phyloP scores from a whole-genome alignment of 2,113 vertebrate genomes.

The Chaetodon auriga region DNA sequence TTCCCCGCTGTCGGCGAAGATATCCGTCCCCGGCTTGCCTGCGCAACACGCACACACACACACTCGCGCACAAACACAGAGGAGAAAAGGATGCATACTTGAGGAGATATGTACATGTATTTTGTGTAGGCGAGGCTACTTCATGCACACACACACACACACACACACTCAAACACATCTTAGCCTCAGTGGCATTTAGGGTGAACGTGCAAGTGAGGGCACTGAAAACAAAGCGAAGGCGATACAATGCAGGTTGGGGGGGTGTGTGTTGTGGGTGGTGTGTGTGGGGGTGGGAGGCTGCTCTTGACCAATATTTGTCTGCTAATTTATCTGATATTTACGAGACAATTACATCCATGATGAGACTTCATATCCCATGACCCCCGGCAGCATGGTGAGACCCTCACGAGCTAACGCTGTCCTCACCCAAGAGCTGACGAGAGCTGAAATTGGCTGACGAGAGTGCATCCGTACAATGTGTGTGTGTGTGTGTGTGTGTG shows the following conservation, averaged over 20 bases:
- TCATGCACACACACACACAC: constrained; percentile 12
- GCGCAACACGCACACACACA: neutral
- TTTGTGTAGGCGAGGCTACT: constrained; percentile 1
- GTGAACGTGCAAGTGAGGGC: constrained; percentile 32
- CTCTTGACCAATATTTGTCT: constrained; percentile 70
- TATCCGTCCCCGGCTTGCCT: constrained; percentile 50
- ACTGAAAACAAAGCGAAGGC: constrained; percentile 17
- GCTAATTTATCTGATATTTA: constrained; percentile 84
- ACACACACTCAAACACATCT: constrained; percentile 9
- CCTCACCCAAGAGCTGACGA: constrained; percentile 49
- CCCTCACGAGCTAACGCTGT: constrained; percentile 38
- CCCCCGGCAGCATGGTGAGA: constrained; percentile 34
- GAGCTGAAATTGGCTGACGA: constrained; percentile 61
- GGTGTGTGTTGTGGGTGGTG: constrained; percentile 28
- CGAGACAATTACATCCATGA: constrained; percentile 76
- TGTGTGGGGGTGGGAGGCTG: constrained; percentile 14
- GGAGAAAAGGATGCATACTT: constrained; percentile 29
- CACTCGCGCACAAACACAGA: constrained; percentile 20
- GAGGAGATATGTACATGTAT: constrained; percentile 17
- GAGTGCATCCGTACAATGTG: neutral
- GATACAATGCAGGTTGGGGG: neutral
- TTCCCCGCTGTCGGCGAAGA: constrained; percentile 67
- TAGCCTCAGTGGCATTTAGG: neutral
- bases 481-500: constrained; percentile 19
- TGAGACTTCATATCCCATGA: constrained; percentile 69